These are phyloP conservation scores for Onychomys torridus DNA, from an alignment of 2,797 vertebrate genomes.

Conservation along the genomic window DNA sequence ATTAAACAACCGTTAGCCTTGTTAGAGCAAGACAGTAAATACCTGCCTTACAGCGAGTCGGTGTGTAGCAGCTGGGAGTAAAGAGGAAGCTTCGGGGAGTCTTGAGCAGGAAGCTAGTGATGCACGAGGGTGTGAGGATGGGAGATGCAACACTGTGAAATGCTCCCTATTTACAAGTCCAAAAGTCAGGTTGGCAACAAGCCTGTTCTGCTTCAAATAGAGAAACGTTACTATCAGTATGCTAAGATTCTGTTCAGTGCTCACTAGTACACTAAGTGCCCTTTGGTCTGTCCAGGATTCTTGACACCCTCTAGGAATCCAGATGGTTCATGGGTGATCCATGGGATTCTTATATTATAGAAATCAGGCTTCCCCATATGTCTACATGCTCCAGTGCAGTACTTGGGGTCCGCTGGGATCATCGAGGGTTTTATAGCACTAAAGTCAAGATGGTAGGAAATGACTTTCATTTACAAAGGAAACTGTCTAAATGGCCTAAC, in stretches of 20 bases:
- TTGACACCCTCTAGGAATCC: background rate
- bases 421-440: background rate
- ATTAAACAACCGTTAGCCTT: constrained; percentile 80
- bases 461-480: background rate
- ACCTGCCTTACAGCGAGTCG: constrained; percentile 54
- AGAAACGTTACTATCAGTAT: constrained; percentile 54
- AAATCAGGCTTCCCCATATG: background rate
- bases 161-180: constrained; percentile 62
- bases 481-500: background rate
- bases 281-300: background rate
- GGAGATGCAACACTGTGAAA: constrained; percentile 5
- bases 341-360: background rate
- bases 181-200: constrained; percentile 56
- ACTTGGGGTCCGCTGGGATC: background rate
- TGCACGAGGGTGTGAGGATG: no score
- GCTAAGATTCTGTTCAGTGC: constrained; percentile 22
- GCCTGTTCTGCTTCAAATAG: constrained; percentile 45
- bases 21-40: constrained; percentile 73
- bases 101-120: constrained; percentile 41
- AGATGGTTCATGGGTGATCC: background rate
- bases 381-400: background rate
- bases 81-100: constrained; percentile 7
- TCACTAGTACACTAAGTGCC: background rate
- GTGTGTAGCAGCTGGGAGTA: constrained; percentile 60
- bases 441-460: constrained; percentile 50